Percentiles rank a stretch among this genome's conserved stretches.
phyloP scores from a whole-genome alignment of 2,888 invertebrate genomes.

The Digitonthophagus gazella region DNA sequence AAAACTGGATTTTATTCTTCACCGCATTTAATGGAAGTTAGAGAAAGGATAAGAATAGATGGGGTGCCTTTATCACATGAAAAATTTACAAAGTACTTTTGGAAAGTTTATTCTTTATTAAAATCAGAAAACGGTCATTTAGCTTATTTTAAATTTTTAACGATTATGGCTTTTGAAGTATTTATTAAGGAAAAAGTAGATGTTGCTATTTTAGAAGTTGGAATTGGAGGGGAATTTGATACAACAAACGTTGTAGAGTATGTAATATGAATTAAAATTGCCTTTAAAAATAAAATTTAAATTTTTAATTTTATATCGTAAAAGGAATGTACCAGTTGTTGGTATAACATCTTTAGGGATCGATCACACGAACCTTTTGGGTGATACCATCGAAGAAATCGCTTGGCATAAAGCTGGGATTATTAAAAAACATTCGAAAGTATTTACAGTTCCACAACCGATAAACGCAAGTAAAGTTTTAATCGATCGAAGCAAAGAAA shows the following conservation, averaged over 20 bases:
- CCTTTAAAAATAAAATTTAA: neutral
- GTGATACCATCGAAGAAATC: constrained; percentile 80
- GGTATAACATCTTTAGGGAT: constrained; percentile 89
- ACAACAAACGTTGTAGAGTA: constrained; percentile 89
- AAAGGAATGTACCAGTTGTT: constrained; percentile 77
- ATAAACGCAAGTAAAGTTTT: constrained; percentile 67
- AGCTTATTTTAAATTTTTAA: constrained; percentile 88
- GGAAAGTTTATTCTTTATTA: constrained; percentile 67
- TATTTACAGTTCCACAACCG: constrained; percentile 70
- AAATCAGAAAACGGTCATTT: constrained; percentile 77
- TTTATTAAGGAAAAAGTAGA: constrained; percentile 85
- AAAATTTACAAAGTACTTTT: constrained; percentile 78
- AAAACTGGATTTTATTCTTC: constrained; percentile 95
- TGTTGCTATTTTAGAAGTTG: constrained; percentile 94
- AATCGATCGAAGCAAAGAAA: constrained; percentile 60
- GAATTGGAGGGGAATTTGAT: constrained; percentile 94
- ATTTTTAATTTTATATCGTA: neutral
- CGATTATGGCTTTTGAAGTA: constrained; percentile 84
- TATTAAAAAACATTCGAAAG: constrained; percentile 73
- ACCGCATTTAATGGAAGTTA: constrained; percentile 88
- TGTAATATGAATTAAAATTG: constrained; percentile 25
- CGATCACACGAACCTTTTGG: constrained; percentile 84
- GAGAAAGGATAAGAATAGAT: constrained; percentile 88
- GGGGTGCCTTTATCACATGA: constrained; percentile 74
- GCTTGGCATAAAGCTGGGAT: constrained; percentile 96